Percentiles rank a stretch among this genome's conserved stretches.
Conservation (phyloP, 92 coral and sea anemone species). For the Heliopora coerulea region DNA sequence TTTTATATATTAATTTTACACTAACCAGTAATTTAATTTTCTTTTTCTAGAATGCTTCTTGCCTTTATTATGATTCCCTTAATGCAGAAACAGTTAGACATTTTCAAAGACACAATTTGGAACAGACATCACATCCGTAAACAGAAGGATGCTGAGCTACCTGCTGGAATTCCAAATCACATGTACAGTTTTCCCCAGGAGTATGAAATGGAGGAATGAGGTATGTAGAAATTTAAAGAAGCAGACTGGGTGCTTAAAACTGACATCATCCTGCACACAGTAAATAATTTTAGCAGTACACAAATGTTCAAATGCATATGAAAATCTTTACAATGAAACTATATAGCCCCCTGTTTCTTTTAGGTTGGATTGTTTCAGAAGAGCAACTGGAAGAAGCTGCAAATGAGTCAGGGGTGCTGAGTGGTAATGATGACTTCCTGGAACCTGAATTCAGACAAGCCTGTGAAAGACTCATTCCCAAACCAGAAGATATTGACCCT, state of each 20-base stretch:
- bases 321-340: background rate
- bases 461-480: conserved; percentile 13
- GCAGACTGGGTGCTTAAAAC: background rate
- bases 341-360: background rate
- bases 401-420: conserved; percentile 4
- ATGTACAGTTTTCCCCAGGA: conserved; percentile 16
- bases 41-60: too few species aligned
- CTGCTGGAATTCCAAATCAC: conserved; percentile 33
- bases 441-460: background rate
- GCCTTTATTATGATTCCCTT: conserved; percentile 17
- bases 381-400: conserved; percentile 21
- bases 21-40: too few species aligned
- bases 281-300: background rate
- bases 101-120: conserved; percentile 25
- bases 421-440: background rate
- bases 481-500: conserved; percentile 7
- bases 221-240: background rate
- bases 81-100: conserved; percentile 3
- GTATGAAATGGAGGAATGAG: conserved; percentile 30
- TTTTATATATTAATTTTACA: too few species aligned
- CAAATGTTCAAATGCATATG: background rate
- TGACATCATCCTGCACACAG: too few species aligned
- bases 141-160: conserved; percentile 27
- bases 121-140: conserved; percentile 28
- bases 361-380: conserved; percentile 14